Conservation (phyloP, 2,797 vertebrate genomes). For the Alosa sapidissima region DNA sequence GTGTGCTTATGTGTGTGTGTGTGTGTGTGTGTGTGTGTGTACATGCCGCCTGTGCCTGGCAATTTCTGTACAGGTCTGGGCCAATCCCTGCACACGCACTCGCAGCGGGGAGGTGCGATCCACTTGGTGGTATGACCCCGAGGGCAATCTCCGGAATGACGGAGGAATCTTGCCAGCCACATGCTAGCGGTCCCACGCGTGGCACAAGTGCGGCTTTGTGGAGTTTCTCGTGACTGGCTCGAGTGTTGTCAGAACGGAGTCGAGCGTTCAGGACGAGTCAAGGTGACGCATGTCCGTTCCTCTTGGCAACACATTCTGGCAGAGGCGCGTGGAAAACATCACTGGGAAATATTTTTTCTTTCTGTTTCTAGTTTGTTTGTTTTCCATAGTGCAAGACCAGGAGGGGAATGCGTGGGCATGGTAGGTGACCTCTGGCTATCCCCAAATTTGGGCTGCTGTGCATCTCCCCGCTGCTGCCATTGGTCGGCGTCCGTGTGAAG, state of each 20-base stretch:
- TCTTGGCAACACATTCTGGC: not conserved
- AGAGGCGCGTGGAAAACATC: conserved; percentile 35
- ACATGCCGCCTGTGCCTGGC: conserved; percentile 21
- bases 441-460: conserved; percentile 60
- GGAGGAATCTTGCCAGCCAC: not conserved
- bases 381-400: conserved; percentile 59
- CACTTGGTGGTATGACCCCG: not conserved
- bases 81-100: conserved; percentile 26
- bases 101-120: not conserved
- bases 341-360: conserved; percentile 58
- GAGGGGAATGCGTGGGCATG: conserved; percentile 65
- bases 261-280: not conserved
- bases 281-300: not conserved
- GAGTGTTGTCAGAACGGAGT: not conserved
- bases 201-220: not conserved
- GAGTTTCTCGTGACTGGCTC: not conserved
- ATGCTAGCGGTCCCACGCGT: not conserved
- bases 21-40: conserved; percentile 18
- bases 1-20: conserved; percentile 21
- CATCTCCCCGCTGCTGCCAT: conserved; percentile 60
- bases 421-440: conserved; percentile 69
- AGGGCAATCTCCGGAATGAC: conserved; percentile 25
- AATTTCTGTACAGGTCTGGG: conserved; percentile 39
- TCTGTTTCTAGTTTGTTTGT: not conserved
- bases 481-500: conserved; percentile 28